These are phyloP conservation scores for Noctua janthina DNA, from an alignment of 2,888 invertebrate genomes.

Conservation along the genomic window DNA sequence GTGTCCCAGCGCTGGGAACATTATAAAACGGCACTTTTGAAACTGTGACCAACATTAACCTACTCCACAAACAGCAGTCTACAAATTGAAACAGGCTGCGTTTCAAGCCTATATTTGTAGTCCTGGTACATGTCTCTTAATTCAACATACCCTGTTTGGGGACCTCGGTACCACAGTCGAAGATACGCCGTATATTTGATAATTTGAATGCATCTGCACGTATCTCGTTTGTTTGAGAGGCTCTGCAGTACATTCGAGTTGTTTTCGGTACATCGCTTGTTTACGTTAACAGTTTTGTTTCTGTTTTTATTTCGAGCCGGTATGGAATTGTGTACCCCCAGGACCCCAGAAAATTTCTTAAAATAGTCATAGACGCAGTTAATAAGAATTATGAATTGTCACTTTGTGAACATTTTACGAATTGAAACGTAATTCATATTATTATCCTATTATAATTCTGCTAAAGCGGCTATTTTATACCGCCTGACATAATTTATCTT, in stretches of 20 bases:
- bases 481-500: not conserved
- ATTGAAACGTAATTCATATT: too few species aligned
- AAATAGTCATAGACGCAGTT: too few species aligned
- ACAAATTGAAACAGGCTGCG: constrained; percentile 38
- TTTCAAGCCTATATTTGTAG: constrained; percentile 35
- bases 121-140: constrained; percentile 39
- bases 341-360: too few species aligned
- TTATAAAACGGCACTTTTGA: not conserved
- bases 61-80: constrained; percentile 9
- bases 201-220: constrained; percentile 64
- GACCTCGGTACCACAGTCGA: constrained; percentile 29
- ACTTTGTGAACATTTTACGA: too few species aligned
- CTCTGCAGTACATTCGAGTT: constrained; percentile 38
- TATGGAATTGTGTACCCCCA: too few species aligned
- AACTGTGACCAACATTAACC: constrained; percentile 4
- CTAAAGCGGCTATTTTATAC: too few species aligned
- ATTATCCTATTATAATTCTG: too few species aligned
- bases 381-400: too few species aligned
- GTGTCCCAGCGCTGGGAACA: not conserved
- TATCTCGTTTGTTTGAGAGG: constrained; percentile 41
- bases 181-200: constrained; percentile 56
- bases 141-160: constrained; percentile 56
- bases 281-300: constrained; percentile 19
- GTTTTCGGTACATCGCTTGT: constrained; percentile 30
- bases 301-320: constrained; percentile 24